phyloP scores from a whole-genome alignment of 2,888 invertebrate genomes.

The Epinotia nisella region DNA sequence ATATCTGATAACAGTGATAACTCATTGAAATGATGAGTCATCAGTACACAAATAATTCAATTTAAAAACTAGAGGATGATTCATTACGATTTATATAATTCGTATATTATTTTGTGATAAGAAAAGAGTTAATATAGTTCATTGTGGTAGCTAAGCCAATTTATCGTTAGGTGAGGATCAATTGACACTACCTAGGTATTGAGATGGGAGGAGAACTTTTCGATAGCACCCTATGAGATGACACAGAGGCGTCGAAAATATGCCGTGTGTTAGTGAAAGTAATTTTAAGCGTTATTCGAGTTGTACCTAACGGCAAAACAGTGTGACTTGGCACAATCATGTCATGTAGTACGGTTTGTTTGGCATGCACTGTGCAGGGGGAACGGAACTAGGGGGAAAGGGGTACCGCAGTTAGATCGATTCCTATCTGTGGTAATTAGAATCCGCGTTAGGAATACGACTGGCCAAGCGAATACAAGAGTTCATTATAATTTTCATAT shows the following conservation, averaged over 20 bases:
- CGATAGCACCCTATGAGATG: neutral
- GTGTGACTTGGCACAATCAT: slow-evolving; percentile 46
- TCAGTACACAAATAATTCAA: no score
- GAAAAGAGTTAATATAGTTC: no score
- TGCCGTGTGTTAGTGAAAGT: neutral
- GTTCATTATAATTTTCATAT: neutral
- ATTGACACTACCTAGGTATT: no score
- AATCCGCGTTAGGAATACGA: slow-evolving; percentile 66
- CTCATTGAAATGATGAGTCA: no score
- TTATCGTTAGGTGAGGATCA: no score
- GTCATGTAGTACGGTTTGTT: slow-evolving; percentile 52
- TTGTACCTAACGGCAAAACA: slow-evolving; percentile 27
- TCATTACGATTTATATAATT: no score
- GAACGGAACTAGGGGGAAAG: slow-evolving; percentile 54
- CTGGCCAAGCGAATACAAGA: slow-evolving; percentile 48
- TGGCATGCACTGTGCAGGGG: slow-evolving; percentile 52
- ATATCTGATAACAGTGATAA: no score
- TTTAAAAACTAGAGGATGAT: no score
- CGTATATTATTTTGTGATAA: no score
- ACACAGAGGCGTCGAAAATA: neutral
- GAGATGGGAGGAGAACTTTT: neutral
- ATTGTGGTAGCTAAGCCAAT: no score
- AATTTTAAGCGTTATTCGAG: slow-evolving; percentile 1
- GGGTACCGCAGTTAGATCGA: slow-evolving; percentile 76
- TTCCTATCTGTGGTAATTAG: slow-evolving; percentile 81